Percentiles rank a stretch among this genome's conserved stretches.
Conservation (phyloP, 2,113 vertebrate species). For the Dinomys branickii region DNA sequence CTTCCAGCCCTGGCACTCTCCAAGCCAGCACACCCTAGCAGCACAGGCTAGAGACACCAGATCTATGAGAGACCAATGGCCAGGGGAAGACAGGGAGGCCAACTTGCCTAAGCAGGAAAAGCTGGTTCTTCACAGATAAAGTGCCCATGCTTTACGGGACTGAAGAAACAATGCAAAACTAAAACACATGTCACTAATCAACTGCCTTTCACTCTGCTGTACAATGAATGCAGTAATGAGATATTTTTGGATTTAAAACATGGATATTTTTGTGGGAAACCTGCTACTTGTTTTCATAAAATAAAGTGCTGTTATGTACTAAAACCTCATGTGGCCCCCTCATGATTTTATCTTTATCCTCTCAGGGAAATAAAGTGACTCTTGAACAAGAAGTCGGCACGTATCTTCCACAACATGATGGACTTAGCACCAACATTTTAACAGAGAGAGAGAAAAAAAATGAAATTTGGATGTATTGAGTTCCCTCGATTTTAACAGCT, state of each 20-base stretch:
- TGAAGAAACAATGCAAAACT: background rate
- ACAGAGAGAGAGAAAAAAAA: background rate
- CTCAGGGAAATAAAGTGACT: background rate
- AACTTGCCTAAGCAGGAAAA: background rate
- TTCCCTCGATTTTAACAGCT: background rate
- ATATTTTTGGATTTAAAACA: background rate
- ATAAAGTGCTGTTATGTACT: conserved; percentile 32
- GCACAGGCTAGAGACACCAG: background rate
- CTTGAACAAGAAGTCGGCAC: background rate
- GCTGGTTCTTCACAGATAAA: background rate
- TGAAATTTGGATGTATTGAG: fast-evolving
- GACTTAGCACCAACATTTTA: background rate
- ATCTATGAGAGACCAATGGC: background rate
- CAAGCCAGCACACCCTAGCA: background rate
- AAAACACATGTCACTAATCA: background rate
- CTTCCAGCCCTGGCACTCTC: background rate
- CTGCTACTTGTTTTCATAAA: conserved; percentile 57
- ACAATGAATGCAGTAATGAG: background rate
- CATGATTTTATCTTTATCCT: background rate
- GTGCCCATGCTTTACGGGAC: background rate
- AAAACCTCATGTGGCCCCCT: background rate
- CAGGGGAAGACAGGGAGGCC: background rate
- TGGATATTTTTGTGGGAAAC: conserved; percentile 24
- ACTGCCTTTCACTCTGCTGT: background rate
- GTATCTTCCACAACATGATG: too few species aligned